Evolutionary conservation across 2,113 vertebrate genomes (phyloP), one percentile per base, ranked within the genome.

Genomic region (Peromyscus leucopus): DNA sequence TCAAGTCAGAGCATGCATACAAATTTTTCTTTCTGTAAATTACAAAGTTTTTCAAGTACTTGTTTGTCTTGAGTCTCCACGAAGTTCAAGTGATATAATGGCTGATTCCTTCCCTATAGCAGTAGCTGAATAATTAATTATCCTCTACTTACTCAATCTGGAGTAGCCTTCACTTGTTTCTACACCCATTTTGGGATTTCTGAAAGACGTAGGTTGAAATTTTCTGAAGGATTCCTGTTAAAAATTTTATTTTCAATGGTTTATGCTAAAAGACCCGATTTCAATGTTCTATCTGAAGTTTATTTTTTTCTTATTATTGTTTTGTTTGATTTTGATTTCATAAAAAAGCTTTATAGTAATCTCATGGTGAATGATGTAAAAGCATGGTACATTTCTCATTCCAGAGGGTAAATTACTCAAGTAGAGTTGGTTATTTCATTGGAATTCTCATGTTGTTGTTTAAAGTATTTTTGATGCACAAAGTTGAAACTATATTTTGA

Each of bases 51-150:
- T 71, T 79, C 28, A 76, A 75, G 11, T 90, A 15, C 67, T 22
- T 72, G 69, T n/a, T 78, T 78, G 1, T 9, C 13, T 51, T 51
- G 13, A 51, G 8, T 93, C 39, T 85, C 57, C 85, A 16, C 4
- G 26, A 90, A 83, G 90, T 13, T 15, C n/a, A 86, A 79, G 5
- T 63, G 31, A 88, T 63, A 28, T 63, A 26, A 5, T 96, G 28
- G 7, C 71, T 85, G 63, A 85, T 31, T 65, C 42, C 16, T n/a
- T 65, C 33, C 16, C 51, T 65, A 21, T 36, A 24, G 3, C 4
- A 74, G 86, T 19, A 17, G 61, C 69, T 79, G 36, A 89, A 93
- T 88, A 96, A 87, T 83, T 87, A 95, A 80, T 84, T 12, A 85
- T 33, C 76, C 48, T 63, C 36, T 78, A 17, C 59, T 82, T 87